Conservation (phyloP, 2,888 invertebrate species). For the Yponomeuta plumbellus region DNA sequence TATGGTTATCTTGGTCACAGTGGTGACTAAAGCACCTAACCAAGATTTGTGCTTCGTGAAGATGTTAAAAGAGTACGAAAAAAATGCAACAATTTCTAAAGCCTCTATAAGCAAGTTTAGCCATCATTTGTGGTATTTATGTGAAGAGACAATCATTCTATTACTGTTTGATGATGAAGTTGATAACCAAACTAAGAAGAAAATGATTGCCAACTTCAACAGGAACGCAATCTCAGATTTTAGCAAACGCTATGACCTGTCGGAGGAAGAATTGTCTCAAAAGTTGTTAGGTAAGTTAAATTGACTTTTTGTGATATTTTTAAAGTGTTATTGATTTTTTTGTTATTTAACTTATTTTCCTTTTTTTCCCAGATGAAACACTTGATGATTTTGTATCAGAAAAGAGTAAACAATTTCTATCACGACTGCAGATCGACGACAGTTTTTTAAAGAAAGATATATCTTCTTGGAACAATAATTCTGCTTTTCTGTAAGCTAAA, state of each 20-base stretch:
- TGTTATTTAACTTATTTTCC: not conserved
- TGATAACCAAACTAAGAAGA: conserved; percentile 16
- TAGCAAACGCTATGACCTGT: not conserved
- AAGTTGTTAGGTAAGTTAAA: conserved; percentile 16
- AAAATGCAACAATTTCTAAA: conserved; percentile 16
- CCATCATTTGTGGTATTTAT: conserved; percentile 17
- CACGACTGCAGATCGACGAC: conserved; percentile 17
- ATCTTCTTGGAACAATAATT: conserved; percentile 5
- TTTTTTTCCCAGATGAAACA: conserved; percentile 1
- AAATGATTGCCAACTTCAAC: conserved; percentile 15
- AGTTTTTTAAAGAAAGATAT: conserved; percentile 13
- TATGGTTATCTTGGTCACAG: conserved; percentile 18
- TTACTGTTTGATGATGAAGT: conserved; percentile 17
- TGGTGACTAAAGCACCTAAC: conserved; percentile 22
- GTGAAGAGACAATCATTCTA: conserved; percentile 13
- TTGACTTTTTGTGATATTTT: not conserved
- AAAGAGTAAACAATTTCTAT: conserved; percentile 14
- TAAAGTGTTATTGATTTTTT: not conserved
- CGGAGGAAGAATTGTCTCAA: conserved; percentile 13
- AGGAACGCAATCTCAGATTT: not conserved
- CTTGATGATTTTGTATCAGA: conserved; percentile 12
- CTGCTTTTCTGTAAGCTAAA: conserved; percentile 15
- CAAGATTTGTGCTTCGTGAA: conserved; percentile 25
- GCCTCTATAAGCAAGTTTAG: conserved; percentile 18
- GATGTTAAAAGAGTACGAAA: conserved; percentile 19